A percentile compares a stretch with the other conserved stretches of the same genome.
These are phyloP conservation scores for Pelecanoides urinatrix DNA, from an alignment of 2,113 vertebrate genomes.

Conservation along the genomic window DNA sequence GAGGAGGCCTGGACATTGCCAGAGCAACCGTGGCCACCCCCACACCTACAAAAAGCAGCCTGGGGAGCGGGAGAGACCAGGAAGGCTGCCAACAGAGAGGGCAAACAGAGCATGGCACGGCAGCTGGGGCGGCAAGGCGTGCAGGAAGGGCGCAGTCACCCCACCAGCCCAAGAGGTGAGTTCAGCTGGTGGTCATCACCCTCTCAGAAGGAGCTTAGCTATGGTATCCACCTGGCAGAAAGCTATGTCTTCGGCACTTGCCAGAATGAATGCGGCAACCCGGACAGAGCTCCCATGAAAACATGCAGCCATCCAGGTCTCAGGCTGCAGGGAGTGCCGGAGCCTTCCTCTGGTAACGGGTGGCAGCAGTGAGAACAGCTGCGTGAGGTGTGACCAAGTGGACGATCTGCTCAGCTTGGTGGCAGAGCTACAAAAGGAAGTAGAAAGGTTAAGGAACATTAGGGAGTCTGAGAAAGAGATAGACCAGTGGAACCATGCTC, in stretches of 20 bases:
- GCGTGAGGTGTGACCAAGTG: neutral
- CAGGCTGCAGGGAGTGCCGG: neutral
- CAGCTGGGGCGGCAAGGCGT: no score
- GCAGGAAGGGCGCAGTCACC: neutral
- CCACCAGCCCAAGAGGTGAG: neutral
- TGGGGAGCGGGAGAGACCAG: neutral
- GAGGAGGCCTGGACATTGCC: neutral
- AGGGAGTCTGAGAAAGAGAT: neutral
- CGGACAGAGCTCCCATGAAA: neutral
- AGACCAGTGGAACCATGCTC: neutral
- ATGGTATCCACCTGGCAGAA: neutral
- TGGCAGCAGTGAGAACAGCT: neutral
- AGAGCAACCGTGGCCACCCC: neutral
- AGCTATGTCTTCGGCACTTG: neutral
- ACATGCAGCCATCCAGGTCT: neutral
- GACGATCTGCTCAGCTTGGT: neutral
- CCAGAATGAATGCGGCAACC: neutral
- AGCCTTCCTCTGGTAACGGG: neutral
- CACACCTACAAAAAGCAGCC: neutral
- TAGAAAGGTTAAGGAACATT: neutral
- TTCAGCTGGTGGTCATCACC: neutral
- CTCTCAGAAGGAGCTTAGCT: neutral
- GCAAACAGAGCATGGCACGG: no score
- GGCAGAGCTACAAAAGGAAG: neutral
- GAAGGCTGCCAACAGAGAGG: neutral